phyloP scores from a whole-genome alignment of 2,797 vertebrate genomes.

The Glossophaga mutica region DNA sequence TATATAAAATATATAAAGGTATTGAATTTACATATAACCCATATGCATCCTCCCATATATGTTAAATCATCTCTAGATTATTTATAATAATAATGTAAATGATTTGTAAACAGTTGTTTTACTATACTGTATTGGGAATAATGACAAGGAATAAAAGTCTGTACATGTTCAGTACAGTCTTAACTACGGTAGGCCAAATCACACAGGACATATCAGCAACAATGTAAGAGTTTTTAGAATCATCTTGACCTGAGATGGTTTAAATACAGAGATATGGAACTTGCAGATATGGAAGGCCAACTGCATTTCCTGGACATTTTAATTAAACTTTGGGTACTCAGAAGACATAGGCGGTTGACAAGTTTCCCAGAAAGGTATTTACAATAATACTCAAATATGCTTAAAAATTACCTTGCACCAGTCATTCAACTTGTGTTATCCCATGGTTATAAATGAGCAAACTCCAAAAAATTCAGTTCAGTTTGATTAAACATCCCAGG shows the following conservation, averaged over 20 bases:
- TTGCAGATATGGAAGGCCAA: not conserved
- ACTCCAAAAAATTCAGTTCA: not conserved
- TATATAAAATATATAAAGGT: no score
- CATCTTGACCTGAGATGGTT: not conserved
- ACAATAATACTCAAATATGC: not conserved
- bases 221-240: not conserved
- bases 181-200: not conserved
- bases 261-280: not conserved
- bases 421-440: constrained; percentile 2
- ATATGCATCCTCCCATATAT: not conserved
- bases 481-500: not conserved
- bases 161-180: not conserved
- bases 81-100: no score
- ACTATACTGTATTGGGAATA: not conserved
- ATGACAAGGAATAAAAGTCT: not conserved
- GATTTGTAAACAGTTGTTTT: not conserved
- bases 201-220: not conserved
- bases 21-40: not conserved
- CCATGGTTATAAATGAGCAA: constrained; percentile 14
- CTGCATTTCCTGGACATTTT: not conserved
- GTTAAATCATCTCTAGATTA: not conserved
- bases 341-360: not conserved
- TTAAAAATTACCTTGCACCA: not conserved
- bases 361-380: not conserved
- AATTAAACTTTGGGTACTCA: not conserved